A percentile compares a stretch with the other conserved stretches of the same genome.
Evolutionary conservation across 2,888 invertebrate species (phyloP).

Genomic region (Auanema freiburgensis): DNA sequence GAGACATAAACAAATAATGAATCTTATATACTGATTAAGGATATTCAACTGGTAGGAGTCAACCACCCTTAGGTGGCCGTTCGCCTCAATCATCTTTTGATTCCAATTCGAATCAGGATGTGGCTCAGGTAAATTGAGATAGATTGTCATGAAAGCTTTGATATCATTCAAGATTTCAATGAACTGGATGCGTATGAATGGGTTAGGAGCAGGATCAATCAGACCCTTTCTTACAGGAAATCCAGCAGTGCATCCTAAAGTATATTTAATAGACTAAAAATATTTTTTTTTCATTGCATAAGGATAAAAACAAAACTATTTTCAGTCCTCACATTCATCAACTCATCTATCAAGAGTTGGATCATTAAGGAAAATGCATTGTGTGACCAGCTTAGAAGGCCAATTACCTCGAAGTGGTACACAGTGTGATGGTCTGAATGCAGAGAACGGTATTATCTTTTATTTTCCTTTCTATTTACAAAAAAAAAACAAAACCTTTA

Average conservation of each 20-base stretch:
- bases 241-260: slow-evolving; percentile 34
- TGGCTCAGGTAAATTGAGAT: slow-evolving; percentile 48
- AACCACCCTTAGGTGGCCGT: slow-evolving; percentile 50
- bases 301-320: not conserved
- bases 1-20: not conserved
- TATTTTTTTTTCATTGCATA: not conserved
- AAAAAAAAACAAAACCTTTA: too few species aligned
- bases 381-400: slow-evolving; percentile 32
- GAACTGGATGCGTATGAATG: slow-evolving; percentile 62
- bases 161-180: slow-evolving; percentile 49
- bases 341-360: slow-evolving; percentile 35
- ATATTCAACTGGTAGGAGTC: slow-evolving; percentile 25
- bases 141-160: too few species aligned
- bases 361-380: slow-evolving; percentile 37
- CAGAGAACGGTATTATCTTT: too few species aligned
- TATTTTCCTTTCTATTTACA: too few species aligned
- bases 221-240: slow-evolving; percentile 38
- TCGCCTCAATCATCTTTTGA: slow-evolving; percentile 60
- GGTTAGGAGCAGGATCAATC: slow-evolving; percentile 37
- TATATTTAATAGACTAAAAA: slow-evolving; percentile 7
- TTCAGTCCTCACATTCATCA: slow-evolving; percentile 26
- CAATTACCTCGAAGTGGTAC: slow-evolving; percentile 26
- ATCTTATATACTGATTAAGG: not conserved
- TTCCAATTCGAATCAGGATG: slow-evolving; percentile 51
- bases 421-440: slow-evolving; percentile 25